These are phyloP conservation scores for Blastobasis adustella DNA, from an alignment of 2,888 invertebrate genomes.

Conservation along the genomic window DNA sequence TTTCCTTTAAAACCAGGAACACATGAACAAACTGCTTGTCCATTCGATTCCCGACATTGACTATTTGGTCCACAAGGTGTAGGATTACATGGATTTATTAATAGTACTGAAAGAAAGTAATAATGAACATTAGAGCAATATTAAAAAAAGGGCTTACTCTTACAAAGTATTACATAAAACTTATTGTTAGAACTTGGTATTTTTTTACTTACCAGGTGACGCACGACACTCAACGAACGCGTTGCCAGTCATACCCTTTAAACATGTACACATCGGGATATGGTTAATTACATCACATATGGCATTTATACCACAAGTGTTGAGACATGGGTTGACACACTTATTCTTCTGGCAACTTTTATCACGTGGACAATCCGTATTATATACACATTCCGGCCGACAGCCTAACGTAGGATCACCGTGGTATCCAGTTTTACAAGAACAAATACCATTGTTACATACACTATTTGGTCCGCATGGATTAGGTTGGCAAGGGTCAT, in stretches of 20 bases:
- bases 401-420: constrained; percentile 82
- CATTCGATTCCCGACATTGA: constrained; percentile 81
- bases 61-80: constrained; percentile 87
- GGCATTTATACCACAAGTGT: constrained; percentile 82
- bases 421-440: constrained; percentile 76
- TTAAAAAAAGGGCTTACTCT: not conserved
- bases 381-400: constrained; percentile 81
- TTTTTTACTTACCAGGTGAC: constrained; percentile 54
- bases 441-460: constrained; percentile 74
- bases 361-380: constrained; percentile 77
- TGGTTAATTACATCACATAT: constrained; percentile 83
- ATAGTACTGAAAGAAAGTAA: constrained; percentile 32
- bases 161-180: not conserved
- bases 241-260: constrained; percentile 79
- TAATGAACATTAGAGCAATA: no score
- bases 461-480: constrained; percentile 79
- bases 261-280: constrained; percentile 81
- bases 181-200: not conserved
- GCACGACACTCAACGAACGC: constrained; percentile 77
- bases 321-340: constrained; percentile 82
- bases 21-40: constrained; percentile 83
- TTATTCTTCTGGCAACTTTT: constrained; percentile 80
- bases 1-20: constrained; percentile 81
- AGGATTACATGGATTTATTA: constrained; percentile 80
- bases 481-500: constrained; percentile 76